phyloP scores from a whole-genome alignment of 2,888 invertebrate genomes.

The Agriopis marginaria region DNA sequence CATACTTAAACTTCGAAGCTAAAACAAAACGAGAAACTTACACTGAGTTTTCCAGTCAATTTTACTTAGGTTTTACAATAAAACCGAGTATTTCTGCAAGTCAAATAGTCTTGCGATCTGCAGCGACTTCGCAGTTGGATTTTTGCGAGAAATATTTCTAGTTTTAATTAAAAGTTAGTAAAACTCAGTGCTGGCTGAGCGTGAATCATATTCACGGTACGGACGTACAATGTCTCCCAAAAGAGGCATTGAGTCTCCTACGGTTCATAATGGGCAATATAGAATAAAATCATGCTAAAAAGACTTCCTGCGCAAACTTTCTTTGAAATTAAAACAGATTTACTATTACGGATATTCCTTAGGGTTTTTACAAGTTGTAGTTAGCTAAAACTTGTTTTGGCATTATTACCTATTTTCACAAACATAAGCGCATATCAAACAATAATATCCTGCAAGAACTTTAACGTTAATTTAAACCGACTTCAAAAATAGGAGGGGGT shows the following conservation, averaged over 20 bases:
- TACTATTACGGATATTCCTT: conserved; percentile 34
- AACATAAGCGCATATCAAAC: not conserved
- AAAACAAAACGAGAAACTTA: conserved; percentile 40
- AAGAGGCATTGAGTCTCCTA: conserved; percentile 62
- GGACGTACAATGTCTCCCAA: conserved; percentile 64
- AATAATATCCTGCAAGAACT: not conserved
- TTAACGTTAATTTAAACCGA: too few relatives aligned
- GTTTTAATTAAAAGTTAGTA: conserved; percentile 80
- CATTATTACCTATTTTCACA: not conserved
- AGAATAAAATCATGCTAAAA: conserved; percentile 52
- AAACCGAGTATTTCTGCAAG: conserved; percentile 48
- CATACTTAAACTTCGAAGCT: conserved; percentile 39
- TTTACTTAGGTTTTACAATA: conserved; percentile 46
- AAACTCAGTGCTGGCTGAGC: conserved; percentile 64
- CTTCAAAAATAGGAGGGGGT: too few relatives aligned
- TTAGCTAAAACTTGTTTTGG: conserved; percentile 11
- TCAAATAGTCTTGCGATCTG: conserved; percentile 47
- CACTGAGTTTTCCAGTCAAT: conserved; percentile 44
- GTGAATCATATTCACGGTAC: conserved; percentile 70
- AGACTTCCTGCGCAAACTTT: conserved; percentile 50
- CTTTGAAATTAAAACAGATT: conserved; percentile 40
- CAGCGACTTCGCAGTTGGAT: conserved; percentile 47
- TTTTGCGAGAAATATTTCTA: conserved; percentile 64
- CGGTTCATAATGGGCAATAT: conserved; percentile 59
- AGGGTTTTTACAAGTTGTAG: conserved; percentile 18